Base-by-base conservation (phyloP, 2,888 invertebrate genomes). In the Melieria crassipennis region DNA sequence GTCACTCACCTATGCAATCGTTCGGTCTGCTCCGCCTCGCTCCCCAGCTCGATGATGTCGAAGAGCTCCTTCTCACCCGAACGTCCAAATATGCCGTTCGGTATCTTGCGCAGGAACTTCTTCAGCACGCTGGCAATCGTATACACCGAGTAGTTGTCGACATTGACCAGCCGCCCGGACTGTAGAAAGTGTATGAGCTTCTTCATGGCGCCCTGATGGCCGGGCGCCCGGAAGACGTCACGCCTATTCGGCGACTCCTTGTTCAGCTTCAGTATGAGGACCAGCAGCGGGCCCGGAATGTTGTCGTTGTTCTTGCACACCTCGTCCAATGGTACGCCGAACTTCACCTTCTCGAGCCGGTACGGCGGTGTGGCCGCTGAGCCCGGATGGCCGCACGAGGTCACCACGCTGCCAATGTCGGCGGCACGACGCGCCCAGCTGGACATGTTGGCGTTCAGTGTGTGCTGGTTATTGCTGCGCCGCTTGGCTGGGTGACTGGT, bases 61-160 rank as follows among this genome's bases (percentile, higher is more conserved):
- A 99, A 97, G 73, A 99, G 89, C 79, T 93, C 91, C 87, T 93
- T 92, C 87, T 99, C 99, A 75, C 95, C 94, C 69, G 94, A 94
- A 48, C 93, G 91, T 0, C 98, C 97, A 88, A 99, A 98, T 74
- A 99, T 94, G 50, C 99, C 99, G 71, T 96, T 97, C 13, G 98
- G 98, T 80, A 99, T 92, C 90, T 98, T 98, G 76, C 98, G 89
- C 70, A 99, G 90, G 88, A 99, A 99, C 88, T 98, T 98, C 89
- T 99, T 99, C 75, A 99, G 90, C 73, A 99, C 98, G 87, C 98
- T 98, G 72, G 99, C 98, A 82, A 99, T 97, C 45, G 99, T 99
- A 88, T 98, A 98, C 75, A 98, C 97, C 75, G 96, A 96, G 87
- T 96, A 97, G 87, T 97, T 96, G 85, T 96, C 96, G 83, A 96